phyloP scores from a whole-genome alignment of 2,113 vertebrate genomes.

The Castor canadensis region DNA sequence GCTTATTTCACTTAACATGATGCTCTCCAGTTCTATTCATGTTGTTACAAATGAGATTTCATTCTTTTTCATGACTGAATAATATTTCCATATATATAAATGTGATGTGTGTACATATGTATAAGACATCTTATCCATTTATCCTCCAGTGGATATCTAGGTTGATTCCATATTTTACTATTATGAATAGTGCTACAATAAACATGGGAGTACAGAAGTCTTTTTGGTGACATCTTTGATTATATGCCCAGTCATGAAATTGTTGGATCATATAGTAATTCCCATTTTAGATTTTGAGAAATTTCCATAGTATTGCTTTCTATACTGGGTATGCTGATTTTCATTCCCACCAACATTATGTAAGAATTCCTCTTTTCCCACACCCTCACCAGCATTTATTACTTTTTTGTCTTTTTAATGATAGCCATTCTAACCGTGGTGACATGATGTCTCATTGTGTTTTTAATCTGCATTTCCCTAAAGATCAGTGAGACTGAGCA shows the following conservation, averaged over 20 bases:
- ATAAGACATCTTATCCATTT: too few relatives aligned
- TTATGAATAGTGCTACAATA: too few relatives aligned
- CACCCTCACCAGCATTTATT: not conserved
- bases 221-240: too few relatives aligned
- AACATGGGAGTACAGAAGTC: too few relatives aligned
- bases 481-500: not conserved
- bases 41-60: not conserved
- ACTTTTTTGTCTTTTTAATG: not conserved
- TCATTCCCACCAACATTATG: not conserved
- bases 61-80: not conserved
- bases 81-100: not conserved
- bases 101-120: too few relatives aligned
- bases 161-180: not conserved
- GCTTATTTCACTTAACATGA: not conserved
- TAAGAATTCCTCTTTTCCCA: not conserved
- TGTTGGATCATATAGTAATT: not conserved
- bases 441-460: not conserved
- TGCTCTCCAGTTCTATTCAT: not conserved
- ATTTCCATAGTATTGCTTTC: not conserved
- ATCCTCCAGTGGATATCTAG: too few relatives aligned
- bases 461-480: not conserved
- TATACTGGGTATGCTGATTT: not conserved
- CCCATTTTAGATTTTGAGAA: not conserved
- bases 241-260: too few relatives aligned
- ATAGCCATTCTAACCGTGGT: not conserved